Evolutionary conservation across 2,888 invertebrate species (phyloP), one percentile per base, ranked within the genome.

Genomic region (Ypsolopha sequella): DNA sequence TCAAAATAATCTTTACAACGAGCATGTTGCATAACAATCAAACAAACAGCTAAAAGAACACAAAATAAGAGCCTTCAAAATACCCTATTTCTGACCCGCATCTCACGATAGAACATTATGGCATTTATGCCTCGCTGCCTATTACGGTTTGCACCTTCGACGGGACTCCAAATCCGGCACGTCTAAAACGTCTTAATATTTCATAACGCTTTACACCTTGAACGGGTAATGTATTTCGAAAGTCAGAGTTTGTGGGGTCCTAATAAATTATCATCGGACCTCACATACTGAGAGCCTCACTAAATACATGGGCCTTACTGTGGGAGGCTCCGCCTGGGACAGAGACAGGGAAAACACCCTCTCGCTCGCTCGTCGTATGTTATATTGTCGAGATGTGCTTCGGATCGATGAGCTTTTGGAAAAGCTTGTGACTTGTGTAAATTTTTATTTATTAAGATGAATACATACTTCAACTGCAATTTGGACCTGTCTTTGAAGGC

Each of bases 251-350:
- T 75, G 84, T 82, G 84, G 76, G 82, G 81, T 73, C 79, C 73
- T 75, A 76, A 81, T 82, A 81, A 82, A 80, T 85, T 80, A 78
- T 64, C 58, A 65, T 66, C 65, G 69, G 84, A 85, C 85, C 85
- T 76, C 85, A 85, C 85, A 82, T 71, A 64, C 70, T 70, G 80
- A 33, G 39, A 24, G 66, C 63, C 63, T 24, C 43, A 36, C 36
- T 47, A 35, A 75, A 76, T 52, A 78, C 73, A 73, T 75, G 77
- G 81, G 79, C 67, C 61, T 65, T 66, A 63, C 66, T 73, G 56
- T 36, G 39, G 34, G 52, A 69, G 60, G 75, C 84, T 61, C 73
- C 84, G 84, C 84, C 84, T 74, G 72, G n/a, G 38, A 41, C 13
- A 34, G 14, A 48, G 10, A 14, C 8, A 9, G 6, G 10, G 11